These are phyloP conservation scores for Notamacropus eugenii DNA, from an alignment of 2,797 vertebrate species.

Conservation along the genomic window DNA sequence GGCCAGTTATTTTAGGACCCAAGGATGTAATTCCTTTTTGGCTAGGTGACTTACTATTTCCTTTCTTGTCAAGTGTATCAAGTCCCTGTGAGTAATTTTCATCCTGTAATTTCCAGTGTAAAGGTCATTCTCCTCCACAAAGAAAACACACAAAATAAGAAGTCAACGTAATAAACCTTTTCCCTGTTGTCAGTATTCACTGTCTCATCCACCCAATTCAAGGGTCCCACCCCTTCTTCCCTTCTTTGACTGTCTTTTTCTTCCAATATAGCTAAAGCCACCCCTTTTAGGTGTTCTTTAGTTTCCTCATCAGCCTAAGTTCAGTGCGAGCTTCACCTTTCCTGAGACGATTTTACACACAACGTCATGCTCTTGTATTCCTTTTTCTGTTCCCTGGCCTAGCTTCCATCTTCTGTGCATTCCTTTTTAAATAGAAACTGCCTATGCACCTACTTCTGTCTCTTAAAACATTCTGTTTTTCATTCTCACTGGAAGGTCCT, in stretches of 20 bases:
- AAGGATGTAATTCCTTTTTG: not conserved
- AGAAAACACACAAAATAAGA: not conserved
- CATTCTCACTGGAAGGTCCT: not conserved
- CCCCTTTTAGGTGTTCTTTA: not conserved
- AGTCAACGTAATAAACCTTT: not conserved
- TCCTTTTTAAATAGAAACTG: not conserved
- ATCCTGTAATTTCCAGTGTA: not conserved
- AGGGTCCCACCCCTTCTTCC: not conserved
- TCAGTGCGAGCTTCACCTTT: not conserved
- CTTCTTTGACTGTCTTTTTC: not conserved
- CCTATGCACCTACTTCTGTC: not conserved
- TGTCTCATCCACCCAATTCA: not conserved
- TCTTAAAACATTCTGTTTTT: not conserved
- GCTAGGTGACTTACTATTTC: not conserved
- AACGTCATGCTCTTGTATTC: not conserved
- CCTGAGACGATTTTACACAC: not conserved
- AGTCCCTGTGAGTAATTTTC: not conserved
- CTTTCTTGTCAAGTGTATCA: not conserved
- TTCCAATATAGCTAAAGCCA: not conserved
- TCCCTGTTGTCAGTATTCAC: not conserved
- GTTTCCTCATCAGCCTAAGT: not conserved
- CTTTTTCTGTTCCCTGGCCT: not conserved
- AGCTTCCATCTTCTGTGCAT: not conserved
- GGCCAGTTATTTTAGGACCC: not conserved
- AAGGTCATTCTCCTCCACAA: not conserved